Percentiles rank a stretch among this genome's conserved stretches.
Conservation (phyloP, 2,888 invertebrate species). For the Siphlonurus alternatus region DNA sequence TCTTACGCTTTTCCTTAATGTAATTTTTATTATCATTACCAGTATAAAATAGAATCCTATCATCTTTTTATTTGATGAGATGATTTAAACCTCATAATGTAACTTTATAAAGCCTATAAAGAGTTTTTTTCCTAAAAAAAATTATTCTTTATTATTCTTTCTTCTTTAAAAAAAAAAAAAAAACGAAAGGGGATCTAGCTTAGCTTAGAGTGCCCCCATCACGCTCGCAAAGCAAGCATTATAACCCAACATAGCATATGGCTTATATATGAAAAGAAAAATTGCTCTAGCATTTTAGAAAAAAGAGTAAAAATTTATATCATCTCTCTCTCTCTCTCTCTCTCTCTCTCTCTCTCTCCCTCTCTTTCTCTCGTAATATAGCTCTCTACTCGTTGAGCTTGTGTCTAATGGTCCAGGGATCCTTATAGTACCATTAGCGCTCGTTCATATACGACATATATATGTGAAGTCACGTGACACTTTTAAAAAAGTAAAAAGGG, state of each 20-base stretch:
- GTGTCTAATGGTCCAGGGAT: neutral
- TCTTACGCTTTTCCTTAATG: too few species aligned
- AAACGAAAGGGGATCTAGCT: neutral
- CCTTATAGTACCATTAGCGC: neutral
- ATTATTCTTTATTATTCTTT: neutral
- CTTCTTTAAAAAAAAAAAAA: neutral
- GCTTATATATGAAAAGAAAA: neutral
- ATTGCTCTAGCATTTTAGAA: neutral
- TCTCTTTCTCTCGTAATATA: too few species aligned
- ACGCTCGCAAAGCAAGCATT: neutral
- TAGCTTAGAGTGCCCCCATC: neutral
- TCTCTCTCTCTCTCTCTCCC: too few species aligned
- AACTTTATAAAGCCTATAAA: neutral
- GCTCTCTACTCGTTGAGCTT: too few species aligned
- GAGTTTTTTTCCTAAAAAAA: neutral
- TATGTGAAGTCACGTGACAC: too few species aligned
- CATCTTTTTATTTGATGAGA: neutral
- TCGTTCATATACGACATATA: too few species aligned
- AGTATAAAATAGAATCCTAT: too few species aligned
- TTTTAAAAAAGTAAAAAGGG: neutral
- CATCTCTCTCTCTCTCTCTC: too few species aligned
- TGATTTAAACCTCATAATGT: neutral
- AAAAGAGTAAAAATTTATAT: neutral
- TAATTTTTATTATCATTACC: too few species aligned
- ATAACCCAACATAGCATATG: neutral